Conservation (phyloP, 1,140 invertebrate species). For the Pantala flavescens region DNA sequence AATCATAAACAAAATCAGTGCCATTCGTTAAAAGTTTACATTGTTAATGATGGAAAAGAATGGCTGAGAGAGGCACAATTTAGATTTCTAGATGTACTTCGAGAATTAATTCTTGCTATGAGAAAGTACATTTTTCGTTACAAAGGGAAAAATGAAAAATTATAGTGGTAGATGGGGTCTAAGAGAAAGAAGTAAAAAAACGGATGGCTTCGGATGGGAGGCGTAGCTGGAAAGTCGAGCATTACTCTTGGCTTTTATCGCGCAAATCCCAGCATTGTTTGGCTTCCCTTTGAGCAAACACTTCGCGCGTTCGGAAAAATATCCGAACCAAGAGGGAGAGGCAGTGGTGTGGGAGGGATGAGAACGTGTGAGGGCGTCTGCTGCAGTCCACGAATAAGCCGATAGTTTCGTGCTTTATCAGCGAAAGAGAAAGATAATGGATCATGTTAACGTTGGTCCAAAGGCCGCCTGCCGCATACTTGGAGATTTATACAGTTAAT, state of each 20-base stretch:
- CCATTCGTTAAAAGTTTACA: too few relatives aligned
- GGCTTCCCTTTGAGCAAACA: slow-evolving; percentile 7
- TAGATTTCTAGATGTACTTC: too few relatives aligned
- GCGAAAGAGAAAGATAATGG: neutral
- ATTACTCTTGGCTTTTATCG: slow-evolving; percentile 9
- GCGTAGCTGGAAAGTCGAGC: neutral
- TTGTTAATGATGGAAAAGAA: too few relatives aligned
- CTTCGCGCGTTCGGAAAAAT: slow-evolving; percentile 4
- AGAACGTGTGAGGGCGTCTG: neutral
- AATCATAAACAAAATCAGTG: too few relatives aligned
- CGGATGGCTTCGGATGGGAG: too few relatives aligned
- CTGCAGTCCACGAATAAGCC: neutral
- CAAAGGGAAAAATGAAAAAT: too few relatives aligned
- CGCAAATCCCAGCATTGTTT: slow-evolving; percentile 8
- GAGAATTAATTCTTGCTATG: too few relatives aligned
- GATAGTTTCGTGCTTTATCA: slow-evolving; percentile 3
- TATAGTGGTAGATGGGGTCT: too few relatives aligned
- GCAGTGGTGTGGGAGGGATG: neutral
- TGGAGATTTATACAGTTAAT: neutral
- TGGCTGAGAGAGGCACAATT: too few relatives aligned
- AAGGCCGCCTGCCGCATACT: neutral
- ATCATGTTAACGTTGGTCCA: slow-evolving; percentile 1
- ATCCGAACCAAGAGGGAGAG: neutral
- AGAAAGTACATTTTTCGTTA: too few relatives aligned
- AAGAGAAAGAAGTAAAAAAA: too few relatives aligned